These are phyloP conservation scores for Peromyscus polionotus DNA, from an alignment of 2,113 vertebrate genomes.

Conservation along the genomic window DNA sequence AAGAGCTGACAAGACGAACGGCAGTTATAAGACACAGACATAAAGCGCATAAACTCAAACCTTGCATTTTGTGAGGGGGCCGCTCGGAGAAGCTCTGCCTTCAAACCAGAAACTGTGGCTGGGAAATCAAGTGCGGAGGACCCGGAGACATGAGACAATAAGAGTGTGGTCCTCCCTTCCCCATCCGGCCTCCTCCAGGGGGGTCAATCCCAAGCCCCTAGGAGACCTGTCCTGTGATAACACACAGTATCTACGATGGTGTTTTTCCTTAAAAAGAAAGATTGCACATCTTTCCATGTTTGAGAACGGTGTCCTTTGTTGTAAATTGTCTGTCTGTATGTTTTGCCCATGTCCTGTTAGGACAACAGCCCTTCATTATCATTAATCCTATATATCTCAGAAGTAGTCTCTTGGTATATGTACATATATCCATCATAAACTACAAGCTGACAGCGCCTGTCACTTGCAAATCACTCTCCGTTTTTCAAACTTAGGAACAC, in stretches of 20 bases:
- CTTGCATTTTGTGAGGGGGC: neutral
- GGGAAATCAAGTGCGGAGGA: neutral
- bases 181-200: neutral
- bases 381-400: neutral
- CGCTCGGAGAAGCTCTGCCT: neutral
- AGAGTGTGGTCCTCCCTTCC: neutral
- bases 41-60: neutral
- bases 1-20: neutral
- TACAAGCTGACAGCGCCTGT: neutral
- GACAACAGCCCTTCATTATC: neutral
- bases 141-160: neutral
- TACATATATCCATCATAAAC: neutral
- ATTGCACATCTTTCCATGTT: neutral
- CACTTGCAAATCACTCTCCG: neutral
- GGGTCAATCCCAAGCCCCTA: neutral
- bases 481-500: neutral
- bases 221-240: neutral
- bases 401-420: neutral
- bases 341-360: neutral
- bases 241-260: neutral
- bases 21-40: neutral
- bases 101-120: neutral
- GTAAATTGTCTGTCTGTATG: neutral
- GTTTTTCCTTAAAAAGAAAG: neutral
- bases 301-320: neutral